Evolutionary conservation across 2,797 vertebrate species (phyloP), one percentile per base, ranked within the genome.

Genomic region (Crocidura indochinensis): DNA sequence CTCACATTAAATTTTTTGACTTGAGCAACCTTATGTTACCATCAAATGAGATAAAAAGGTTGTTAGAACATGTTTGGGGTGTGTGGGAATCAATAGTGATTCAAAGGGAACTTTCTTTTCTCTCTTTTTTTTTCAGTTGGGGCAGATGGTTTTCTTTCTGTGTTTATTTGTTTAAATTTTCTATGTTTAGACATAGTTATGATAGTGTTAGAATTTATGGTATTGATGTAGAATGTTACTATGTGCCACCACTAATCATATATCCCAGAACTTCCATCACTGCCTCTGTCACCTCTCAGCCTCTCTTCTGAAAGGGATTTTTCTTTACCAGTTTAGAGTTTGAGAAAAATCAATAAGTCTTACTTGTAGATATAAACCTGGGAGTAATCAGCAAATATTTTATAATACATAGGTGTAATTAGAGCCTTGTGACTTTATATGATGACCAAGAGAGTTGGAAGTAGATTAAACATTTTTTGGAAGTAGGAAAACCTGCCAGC

Each of bases 271-370:
- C 19, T 8, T 15, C 56, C 19, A 5, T 15, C 56, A 60, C 22
- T 60, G 6, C 56, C 56, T 20, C 56, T 51, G 56, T 20, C 56
- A 60, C 56, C 22, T 60, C 17, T 60, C 17, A 8, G 19, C 8
- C 19, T 60, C 11, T n/a, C 12, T 67, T 6, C n/a, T 47, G 10
- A 44, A 74, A 38, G 20, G 49, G 51, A 22, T 22, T 72, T 81
- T 85, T 77, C 29, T 67, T 24, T 27, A 14, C 8, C 14, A 84
- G 27, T 81, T 72, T 94, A 67, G 69, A 76, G 19, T 68, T 74
- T 88, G n/a, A 85, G 20, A 84, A 47, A 24, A 47, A 95, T n/a
- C 71, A 38, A 51, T 26, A 73, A 76, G 64, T 82, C 79, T 84
- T 69, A 71, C 27, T 24, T 77, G 27, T 8, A 77, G 71, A n/a